Conservation (phyloP, 2,113 vertebrate species). For the Pundamilia nyererei region DNA sequence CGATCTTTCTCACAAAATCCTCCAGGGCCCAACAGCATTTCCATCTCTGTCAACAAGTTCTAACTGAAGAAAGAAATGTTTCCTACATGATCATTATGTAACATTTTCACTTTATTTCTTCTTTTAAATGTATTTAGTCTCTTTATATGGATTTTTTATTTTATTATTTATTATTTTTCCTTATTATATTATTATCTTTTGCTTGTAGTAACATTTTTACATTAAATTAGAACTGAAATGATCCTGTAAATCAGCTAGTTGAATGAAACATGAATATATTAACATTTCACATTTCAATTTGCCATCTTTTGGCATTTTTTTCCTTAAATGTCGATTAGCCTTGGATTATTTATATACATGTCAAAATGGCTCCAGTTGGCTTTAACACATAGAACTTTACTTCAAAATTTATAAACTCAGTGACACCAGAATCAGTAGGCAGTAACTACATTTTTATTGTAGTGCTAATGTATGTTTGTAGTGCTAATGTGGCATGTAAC, state of each 20-base stretch:
- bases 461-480: neutral
- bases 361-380: neutral
- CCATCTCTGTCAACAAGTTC: neutral
- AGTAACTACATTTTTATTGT: neutral
- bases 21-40: neutral
- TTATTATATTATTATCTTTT: neutral
- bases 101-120: neutral
- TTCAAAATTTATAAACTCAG: neutral
- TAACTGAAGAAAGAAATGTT: neutral
- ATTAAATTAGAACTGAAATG: neutral
- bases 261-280: neutral
- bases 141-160: neutral
- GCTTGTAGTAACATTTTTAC: neutral
- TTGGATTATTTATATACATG: neutral
- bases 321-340: neutral
- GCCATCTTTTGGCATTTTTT: neutral
- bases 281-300: neutral
- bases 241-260: neutral
- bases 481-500: neutral
- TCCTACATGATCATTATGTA: neutral
- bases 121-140: neutral
- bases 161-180: neutral
- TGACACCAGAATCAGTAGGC: neutral
- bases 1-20: neutral
- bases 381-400: neutral